Base-by-base conservation (phyloP, 2,113 vertebrate species). In the Bettongia penicillata region DNA sequence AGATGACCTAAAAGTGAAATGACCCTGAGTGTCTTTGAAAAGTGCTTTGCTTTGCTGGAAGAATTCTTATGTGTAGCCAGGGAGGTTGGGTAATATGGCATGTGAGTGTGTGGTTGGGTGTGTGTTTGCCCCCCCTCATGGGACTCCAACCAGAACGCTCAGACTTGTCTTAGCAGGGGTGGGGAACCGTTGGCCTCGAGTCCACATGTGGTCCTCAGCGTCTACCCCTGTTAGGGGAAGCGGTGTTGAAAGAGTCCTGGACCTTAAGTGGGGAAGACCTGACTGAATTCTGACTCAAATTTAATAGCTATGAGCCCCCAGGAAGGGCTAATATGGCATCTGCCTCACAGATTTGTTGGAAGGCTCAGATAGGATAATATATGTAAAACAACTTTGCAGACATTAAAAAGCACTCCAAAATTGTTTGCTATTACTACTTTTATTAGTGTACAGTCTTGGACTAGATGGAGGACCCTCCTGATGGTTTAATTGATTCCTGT, bases 101-200 rank as follows among this genome's bases (percentile, higher is more conserved):
- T 43, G n/a, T 43, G 37, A 84, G 16, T 84, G n/a, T 43, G n/a
- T 84, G 2, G 16, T 43, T 84, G 19, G 68, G 37, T 43, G 0
- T 77, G 31, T 77, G 68, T n/a, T 84, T 84, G 68, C 1, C n/a
- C 19, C 26, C 37, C 3, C 3, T 84, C 68, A 84, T 12, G 7
- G 43, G n/a, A 84, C 19, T 7, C 68, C n/a, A 37, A 43, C 25
- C 53, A 52, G 51, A 52, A 37, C 31, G 14, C 57, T 31, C 37
- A 11, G 57, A 68, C 28, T 2, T 68, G 11, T 68, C 31, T 68
- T 68, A 31, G 25, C 53, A 53, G 23, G 53, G 53, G 53, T 53
- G 5, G 23, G 23, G 4, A 24, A 53, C 23, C 53, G 6, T 0
- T 8, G 5, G 6, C 24, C 23, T 25, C 5, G 0, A 25, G 23